Evolutionary conservation across 2,797 vertebrate genomes (phyloP).

Genomic region (Pseudochirops corinnae): DNA sequence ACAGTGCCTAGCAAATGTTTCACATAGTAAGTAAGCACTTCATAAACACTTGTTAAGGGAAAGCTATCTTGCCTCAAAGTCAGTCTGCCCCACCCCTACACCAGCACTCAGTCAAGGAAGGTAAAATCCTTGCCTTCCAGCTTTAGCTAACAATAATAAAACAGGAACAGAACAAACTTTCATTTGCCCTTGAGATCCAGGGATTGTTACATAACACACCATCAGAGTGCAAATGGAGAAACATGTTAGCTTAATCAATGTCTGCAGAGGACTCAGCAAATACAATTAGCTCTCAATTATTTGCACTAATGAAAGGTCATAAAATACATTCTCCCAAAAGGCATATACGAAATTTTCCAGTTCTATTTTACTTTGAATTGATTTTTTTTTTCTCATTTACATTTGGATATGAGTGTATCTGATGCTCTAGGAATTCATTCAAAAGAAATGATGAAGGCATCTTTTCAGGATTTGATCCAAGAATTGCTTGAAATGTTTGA

Average conservation of each 20-base stretch:
- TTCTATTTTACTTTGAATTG: neutral
- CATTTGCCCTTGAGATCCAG: neutral
- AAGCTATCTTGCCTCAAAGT: neutral
- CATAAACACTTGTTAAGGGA: neutral
- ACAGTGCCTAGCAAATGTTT: neutral
- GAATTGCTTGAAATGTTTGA: neutral
- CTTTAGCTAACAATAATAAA: neutral
- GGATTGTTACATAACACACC: neutral
- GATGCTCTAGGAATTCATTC: neutral
- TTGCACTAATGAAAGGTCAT: neutral
- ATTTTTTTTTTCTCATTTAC: neutral
- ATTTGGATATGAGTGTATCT: neutral
- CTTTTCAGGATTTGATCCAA: neutral
- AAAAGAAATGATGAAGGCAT: neutral
- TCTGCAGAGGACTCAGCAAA: neutral
- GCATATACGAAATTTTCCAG: neutral
- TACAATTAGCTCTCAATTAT: slow-evolving; percentile 3
- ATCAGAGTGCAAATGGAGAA: neutral
- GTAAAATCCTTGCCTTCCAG: neutral
- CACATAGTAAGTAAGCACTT: neutral
- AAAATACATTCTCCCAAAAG: neutral
- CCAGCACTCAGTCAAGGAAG: neutral
- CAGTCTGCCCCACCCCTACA: neutral
- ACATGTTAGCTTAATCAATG: neutral
- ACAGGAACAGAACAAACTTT: neutral